These are phyloP conservation scores for Latheticus oryzae DNA, from an alignment of 2,888 invertebrate species.

Conservation along the genomic window DNA sequence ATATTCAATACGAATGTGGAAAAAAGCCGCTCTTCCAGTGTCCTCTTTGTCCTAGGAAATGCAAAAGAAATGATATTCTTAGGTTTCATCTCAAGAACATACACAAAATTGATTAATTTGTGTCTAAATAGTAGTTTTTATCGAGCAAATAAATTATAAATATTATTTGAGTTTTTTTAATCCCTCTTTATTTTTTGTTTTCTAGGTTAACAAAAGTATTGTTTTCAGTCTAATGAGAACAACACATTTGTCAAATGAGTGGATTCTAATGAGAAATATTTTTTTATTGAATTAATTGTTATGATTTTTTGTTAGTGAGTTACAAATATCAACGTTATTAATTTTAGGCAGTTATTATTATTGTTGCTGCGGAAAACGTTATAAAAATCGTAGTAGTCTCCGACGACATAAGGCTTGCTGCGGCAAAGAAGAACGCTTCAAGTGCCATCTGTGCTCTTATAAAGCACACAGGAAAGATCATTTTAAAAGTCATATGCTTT, in stretches of 20 bases:
- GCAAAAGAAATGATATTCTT: constrained; percentile 55
- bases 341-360: constrained; percentile 26
- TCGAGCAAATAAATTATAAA: too few relatives aligned
- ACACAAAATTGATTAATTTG: constrained; percentile 50
- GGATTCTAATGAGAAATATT: too few relatives aligned
- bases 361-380: constrained; percentile 43
- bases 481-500: constrained; percentile 48
- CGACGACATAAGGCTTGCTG: constrained; percentile 50
- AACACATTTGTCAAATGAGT: too few relatives aligned
- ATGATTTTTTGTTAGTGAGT: too few relatives aligned
- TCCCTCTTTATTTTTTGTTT: too few relatives aligned
- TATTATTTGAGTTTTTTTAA: too few relatives aligned
- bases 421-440: constrained; percentile 50
- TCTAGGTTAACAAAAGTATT: too few relatives aligned
- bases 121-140: too few relatives aligned
- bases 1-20: constrained; percentile 55
- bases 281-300: too few relatives aligned
- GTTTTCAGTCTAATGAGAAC: too few relatives aligned
- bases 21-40: constrained; percentile 55
- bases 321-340: too few relatives aligned
- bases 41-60: constrained; percentile 56
- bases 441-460: constrained; percentile 49
- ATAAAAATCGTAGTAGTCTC: constrained; percentile 48
- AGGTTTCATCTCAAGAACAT: constrained; percentile 56
- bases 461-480: constrained; percentile 51